Evolutionary conservation across 2,888 invertebrate genomes (phyloP).

Genomic region (Hipparchia semele): DNA sequence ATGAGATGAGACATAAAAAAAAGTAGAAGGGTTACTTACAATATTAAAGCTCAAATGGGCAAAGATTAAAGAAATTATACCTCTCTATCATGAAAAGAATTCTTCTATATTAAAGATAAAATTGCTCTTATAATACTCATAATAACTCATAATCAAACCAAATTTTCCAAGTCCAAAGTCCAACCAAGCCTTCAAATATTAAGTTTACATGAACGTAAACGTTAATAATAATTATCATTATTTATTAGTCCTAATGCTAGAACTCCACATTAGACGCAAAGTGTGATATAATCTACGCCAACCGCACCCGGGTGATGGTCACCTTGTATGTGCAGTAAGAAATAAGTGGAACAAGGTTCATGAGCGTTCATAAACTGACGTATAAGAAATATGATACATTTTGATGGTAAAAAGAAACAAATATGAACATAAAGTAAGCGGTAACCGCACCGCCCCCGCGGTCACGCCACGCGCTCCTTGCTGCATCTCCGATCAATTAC

Average conservation of each 20-base stretch:
- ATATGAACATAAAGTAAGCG: slow-evolving; percentile 12
- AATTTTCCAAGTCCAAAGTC: neutral
- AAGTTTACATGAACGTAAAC: slow-evolving; percentile 9
- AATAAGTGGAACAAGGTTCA: slow-evolving; percentile 80
- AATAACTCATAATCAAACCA: neutral
- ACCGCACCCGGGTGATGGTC: slow-evolving; percentile 55
- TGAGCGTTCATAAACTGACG: slow-evolving; percentile 48
- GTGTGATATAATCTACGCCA: slow-evolving; percentile 44
- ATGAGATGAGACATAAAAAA: neutral
- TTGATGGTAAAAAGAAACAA: slow-evolving; percentile 21
- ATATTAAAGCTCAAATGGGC: neutral
- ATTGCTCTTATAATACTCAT: too few relatives aligned
- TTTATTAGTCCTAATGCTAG: slow-evolving; percentile 24
- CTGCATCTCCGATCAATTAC: slow-evolving; percentile 54
- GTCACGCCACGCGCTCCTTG: slow-evolving; percentile 44
- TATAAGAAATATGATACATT: slow-evolving; percentile 21
- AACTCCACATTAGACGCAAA: slow-evolving; percentile 31
- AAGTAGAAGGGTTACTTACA: neutral
- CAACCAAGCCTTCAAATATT: neutral
- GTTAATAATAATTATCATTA: slow-evolving; percentile 33
- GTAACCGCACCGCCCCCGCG: slow-evolving; percentile 34
- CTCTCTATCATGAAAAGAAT: neutral
- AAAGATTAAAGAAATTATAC: neutral
- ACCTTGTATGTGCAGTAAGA: slow-evolving; percentile 64
- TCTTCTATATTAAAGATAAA: too few relatives aligned